Conservation (phyloP, 2,797 vertebrate genomes). For the Eleutherodactylus coqui region DNA sequence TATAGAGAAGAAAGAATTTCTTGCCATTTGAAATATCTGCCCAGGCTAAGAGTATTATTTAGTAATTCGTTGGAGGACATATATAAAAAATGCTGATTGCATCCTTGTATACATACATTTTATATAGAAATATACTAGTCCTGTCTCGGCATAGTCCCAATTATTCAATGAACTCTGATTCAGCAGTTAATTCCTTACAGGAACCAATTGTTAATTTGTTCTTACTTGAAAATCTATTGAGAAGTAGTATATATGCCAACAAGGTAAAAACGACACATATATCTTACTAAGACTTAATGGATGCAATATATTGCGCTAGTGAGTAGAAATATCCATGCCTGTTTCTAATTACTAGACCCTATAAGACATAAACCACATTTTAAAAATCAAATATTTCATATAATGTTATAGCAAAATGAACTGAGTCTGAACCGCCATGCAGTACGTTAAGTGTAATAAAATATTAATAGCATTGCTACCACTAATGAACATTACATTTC, state of each 20-base stretch:
- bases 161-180: background rate
- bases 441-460: conserved; percentile 35
- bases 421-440: conserved; percentile 31
- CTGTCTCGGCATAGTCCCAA: background rate
- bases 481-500: conserved; percentile 46
- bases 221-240: conserved; percentile 11
- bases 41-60: background rate
- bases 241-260: conserved; percentile 21
- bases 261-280: background rate
- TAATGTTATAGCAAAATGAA: conserved; percentile 41
- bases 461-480: conserved; percentile 53
- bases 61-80: background rate
- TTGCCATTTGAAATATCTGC: background rate
- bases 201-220: conserved; percentile 12
- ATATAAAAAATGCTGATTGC: background rate
- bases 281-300: conserved; percentile 21
- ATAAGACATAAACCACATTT: conserved; percentile 30
- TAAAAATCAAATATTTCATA: conserved; percentile 17
- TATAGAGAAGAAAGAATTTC: background rate
- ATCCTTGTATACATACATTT: background rate
- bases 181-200: conserved; percentile 6
- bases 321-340: conserved; percentile 19
- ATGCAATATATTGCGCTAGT: conserved; percentile 6
- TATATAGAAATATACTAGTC: background rate
- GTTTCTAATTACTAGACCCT: conserved; percentile 37